A percentile compares a stretch with the other conserved stretches of the same genome.
Evolutionary conservation across 1,140 invertebrate species (phyloP).

Genomic region (Cotesia vestalis): DNA sequence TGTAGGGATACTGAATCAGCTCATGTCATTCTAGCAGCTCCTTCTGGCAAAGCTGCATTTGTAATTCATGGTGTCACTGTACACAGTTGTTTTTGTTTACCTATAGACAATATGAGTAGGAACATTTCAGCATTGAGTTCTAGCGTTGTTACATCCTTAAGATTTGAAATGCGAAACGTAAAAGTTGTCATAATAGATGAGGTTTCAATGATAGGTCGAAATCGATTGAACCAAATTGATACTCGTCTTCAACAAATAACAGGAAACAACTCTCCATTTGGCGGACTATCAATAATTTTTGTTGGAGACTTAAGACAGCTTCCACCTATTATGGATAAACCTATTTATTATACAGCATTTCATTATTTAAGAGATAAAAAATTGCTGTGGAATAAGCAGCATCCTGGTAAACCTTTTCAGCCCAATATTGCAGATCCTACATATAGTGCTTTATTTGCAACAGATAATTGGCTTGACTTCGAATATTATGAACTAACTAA

Average conservation of each 20-base stretch:
- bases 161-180: slow-evolving; percentile 40
- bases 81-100: slow-evolving; percentile 52
- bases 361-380: slow-evolving; percentile 7
- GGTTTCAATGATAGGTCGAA: too few species aligned
- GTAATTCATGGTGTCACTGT: slow-evolving; percentile 51
- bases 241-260: slow-evolving; percentile 51
- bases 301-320: slow-evolving; percentile 47
- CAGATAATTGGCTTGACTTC: slow-evolving; percentile 24
- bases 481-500: slow-evolving; percentile 36
- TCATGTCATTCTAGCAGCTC: slow-evolving; percentile 48
- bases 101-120: slow-evolving; percentile 40
- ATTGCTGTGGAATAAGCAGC: not conserved
- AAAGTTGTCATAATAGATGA: too few species aligned
- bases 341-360: slow-evolving; percentile 23
- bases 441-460: slow-evolving; percentile 3
- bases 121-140: slow-evolving; percentile 31
- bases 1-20: slow-evolving; percentile 34
- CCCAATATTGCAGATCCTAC: not conserved
- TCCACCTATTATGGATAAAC: slow-evolving; percentile 39
- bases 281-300: slow-evolving; percentile 43
- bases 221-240: slow-evolving; percentile 39
- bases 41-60: slow-evolving; percentile 56
- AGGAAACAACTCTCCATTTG: slow-evolving; percentile 43
- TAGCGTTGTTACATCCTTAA: slow-evolving; percentile 42
- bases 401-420: not conserved